Base-by-base conservation (phyloP, 2,888 invertebrate genomes). In the Bugulina stolonifera region DNA sequence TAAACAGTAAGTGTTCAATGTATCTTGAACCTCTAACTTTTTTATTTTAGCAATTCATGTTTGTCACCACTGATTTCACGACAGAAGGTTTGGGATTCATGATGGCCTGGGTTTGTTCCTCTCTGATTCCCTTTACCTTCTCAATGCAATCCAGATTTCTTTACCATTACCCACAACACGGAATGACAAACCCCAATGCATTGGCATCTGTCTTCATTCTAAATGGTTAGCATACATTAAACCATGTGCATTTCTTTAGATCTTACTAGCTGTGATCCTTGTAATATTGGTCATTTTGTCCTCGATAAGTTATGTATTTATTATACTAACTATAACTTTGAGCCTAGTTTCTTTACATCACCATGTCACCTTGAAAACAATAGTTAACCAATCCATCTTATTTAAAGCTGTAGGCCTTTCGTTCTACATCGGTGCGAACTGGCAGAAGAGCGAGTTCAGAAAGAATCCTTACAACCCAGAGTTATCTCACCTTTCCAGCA, bases 41-140 rank as follows among this genome's bases (percentile, higher is more conserved):
- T 43, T 5, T 43, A 27, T 58, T 58, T 23, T 58, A 58, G 58
- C 58, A 23, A 73, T 84, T 87, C 58, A 85, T 88, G 75, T 81
- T 89, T 58, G 88, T 89, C 0, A 88, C 90, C 0, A 90, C 89
- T 82, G 89, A 90, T 80, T 83, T 90, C 69, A 88, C 89, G 76
- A 87, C 89, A 74, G 93, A 94, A 86, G 93, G 92, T 22, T 88
- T 90, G 76, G 94, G 94, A 27, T 91, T 90, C 78, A 87, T 91
- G 83, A 84, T 90, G 75, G 86, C 87, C 2, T 87, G 91, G 58
- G 89, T 90, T 57, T 90, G 90, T 80, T 86, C 90, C 55, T 84
- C 89, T 22, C 90, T 83, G 81, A 83, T 90, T 75, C 92, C 93
- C 1, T 92, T 90, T 81, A 86, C 90, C 73, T 87, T 90, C 75